Evolutionary conservation across 2,888 invertebrate species (phyloP).

Genomic region (Hofmannophila pseudospretella): DNA sequence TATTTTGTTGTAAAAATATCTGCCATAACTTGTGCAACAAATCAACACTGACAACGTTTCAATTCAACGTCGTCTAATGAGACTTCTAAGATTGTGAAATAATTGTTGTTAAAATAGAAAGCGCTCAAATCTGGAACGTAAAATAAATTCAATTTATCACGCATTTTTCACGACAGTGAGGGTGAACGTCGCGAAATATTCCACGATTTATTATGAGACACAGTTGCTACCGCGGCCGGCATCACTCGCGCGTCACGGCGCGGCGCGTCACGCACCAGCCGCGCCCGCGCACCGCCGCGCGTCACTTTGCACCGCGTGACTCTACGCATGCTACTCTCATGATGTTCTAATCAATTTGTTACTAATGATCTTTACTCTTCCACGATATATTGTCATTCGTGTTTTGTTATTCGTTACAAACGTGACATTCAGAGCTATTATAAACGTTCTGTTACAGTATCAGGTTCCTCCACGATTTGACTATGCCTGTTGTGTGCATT

Average conservation of each 20-base stretch:
- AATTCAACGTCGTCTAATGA: too few species aligned
- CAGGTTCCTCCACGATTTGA: too few species aligned
- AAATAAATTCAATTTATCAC: constrained; percentile 17
- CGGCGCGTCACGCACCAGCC: constrained; percentile 35
- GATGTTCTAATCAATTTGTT: constrained; percentile 10
- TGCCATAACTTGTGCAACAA: too few species aligned
- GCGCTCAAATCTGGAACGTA: constrained; percentile 11
- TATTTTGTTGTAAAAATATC: too few species aligned
- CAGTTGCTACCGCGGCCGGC: constrained; percentile 14
- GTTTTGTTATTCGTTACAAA: too few species aligned
- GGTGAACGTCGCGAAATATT: constrained; percentile 29
- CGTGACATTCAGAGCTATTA: too few species aligned
- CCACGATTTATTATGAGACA: constrained; percentile 20
- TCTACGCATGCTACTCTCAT: constrained; percentile 13
- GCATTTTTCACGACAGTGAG: constrained; percentile 15
- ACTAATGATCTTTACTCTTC: constrained; percentile 12
- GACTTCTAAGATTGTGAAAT: neutral
- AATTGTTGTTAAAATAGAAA: constrained; percentile 6
- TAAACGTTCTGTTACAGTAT: too few species aligned
- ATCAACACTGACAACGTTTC: too few species aligned
- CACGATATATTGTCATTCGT: neutral
- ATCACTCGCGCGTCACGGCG: constrained; percentile 29
- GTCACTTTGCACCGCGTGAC: constrained; percentile 36
- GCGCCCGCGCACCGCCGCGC: constrained; percentile 18
- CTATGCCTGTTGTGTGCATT: too few species aligned